These are phyloP conservation scores for Drepanosiphum platanoidis DNA, from an alignment of 2,888 invertebrate species.

Conservation along the genomic window DNA sequence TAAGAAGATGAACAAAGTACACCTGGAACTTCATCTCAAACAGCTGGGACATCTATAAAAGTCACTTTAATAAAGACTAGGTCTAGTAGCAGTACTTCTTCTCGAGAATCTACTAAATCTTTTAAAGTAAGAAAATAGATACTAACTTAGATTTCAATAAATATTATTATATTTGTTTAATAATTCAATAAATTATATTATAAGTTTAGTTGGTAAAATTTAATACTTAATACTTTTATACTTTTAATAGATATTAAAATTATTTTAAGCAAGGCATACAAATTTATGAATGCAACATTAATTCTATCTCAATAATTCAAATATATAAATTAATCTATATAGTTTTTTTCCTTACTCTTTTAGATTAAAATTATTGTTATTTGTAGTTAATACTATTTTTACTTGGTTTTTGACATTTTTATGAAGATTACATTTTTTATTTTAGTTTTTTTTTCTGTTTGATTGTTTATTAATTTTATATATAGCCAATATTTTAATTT, in stretches of 20 bases:
- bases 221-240: background rate
- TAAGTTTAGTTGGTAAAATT: background rate
- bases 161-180: background rate
- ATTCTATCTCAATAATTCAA: background rate
- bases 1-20: constrained; percentile 22
- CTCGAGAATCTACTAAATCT: constrained; percentile 43
- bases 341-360: background rate
- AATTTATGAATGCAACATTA: background rate
- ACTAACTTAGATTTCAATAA: background rate
- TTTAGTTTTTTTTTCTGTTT: too few species aligned
- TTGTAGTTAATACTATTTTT: too few species aligned
- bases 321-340: background rate
- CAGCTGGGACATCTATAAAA: constrained; percentile 19
- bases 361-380: background rate
- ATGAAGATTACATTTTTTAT: background rate
- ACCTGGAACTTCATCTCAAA: background rate
- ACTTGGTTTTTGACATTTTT: too few species aligned
- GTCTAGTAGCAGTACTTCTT: constrained; percentile 50
- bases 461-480: background rate
- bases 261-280: background rate
- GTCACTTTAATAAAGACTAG: constrained; percentile 56
- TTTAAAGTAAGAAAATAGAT: constrained; percentile 39
- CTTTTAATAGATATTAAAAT: background rate
- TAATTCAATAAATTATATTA: too few species aligned
- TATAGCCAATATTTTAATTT: background rate